Conservation (phyloP, 1,140 invertebrate species). For the Brachionus paranguensis region DNA sequence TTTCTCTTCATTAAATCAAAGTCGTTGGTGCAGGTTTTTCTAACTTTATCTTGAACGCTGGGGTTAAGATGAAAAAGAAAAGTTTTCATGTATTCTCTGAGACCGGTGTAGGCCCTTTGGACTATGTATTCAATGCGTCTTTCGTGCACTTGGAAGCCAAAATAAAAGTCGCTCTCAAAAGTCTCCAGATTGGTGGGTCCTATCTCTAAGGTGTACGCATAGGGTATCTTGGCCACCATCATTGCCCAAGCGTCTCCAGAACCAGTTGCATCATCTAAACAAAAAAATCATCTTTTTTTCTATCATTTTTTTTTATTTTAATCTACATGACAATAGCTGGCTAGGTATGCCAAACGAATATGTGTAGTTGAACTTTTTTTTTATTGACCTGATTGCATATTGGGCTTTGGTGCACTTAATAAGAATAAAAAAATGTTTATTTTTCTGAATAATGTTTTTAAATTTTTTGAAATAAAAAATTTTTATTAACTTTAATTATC, state of each 20-base stretch:
- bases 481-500: too few species aligned
- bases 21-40: background rate
- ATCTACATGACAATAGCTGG: background rate
- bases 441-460: background rate
- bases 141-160: background rate
- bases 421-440: background rate
- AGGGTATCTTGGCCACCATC: slow-evolving; percentile 13
- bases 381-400: background rate
- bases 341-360: slow-evolving; percentile 16
- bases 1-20: slow-evolving; percentile 20
- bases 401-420: slow-evolving; percentile 21
- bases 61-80: background rate
- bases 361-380: background rate
- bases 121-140: background rate
- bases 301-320: background rate
- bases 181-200: background rate
- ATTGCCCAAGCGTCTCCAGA: background rate
- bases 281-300: background rate
- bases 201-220: slow-evolving; percentile 15
- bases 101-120: background rate
- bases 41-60: background rate
- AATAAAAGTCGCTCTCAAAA: background rate
- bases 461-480: background rate
- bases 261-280: slow-evolving; percentile 8
- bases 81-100: slow-evolving; percentile 24